Conservation (phyloP, 2,113 vertebrate species). For the Cyanoliseus patagonus region DNA sequence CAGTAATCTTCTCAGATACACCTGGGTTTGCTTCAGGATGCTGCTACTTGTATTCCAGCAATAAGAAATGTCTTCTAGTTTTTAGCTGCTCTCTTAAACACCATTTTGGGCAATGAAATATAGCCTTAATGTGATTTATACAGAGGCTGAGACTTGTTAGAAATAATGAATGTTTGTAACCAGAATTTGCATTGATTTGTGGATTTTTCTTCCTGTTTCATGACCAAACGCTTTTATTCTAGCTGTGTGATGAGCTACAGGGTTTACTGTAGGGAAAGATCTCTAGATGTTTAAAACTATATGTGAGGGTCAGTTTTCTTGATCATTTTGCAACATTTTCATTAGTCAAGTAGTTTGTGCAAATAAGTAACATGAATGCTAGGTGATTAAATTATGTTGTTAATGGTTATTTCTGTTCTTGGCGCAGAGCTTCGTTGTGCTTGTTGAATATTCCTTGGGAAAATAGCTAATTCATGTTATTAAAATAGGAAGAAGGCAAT, state of each 20-base stretch:
- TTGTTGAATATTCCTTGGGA: neutral
- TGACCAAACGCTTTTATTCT: neutral
- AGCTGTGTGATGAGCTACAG: neutral
- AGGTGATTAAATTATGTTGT: neutral
- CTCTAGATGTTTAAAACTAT: neutral
- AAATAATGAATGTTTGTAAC: neutral
- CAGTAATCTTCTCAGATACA: neutral
- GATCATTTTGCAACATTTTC: neutral
- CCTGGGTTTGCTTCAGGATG: neutral
- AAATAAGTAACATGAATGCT: neutral
- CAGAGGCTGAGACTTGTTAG: neutral
- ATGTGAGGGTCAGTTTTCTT: neutral
- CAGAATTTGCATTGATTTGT: neutral
- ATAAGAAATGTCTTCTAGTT: neutral
- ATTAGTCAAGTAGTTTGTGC: neutral
- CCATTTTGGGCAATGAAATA: neutral
- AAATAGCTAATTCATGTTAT: neutral
- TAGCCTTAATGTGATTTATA: neutral
- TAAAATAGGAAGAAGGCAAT: neutral
- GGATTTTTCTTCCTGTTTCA: neutral
- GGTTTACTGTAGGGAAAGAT: neutral
- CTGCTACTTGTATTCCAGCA: neutral
- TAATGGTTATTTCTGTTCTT: neutral
- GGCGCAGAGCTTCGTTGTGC: neutral
- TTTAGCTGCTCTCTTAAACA: neutral